Base-by-base conservation (phyloP, 2,888 invertebrate species). In the Polyploca ridens region DNA sequence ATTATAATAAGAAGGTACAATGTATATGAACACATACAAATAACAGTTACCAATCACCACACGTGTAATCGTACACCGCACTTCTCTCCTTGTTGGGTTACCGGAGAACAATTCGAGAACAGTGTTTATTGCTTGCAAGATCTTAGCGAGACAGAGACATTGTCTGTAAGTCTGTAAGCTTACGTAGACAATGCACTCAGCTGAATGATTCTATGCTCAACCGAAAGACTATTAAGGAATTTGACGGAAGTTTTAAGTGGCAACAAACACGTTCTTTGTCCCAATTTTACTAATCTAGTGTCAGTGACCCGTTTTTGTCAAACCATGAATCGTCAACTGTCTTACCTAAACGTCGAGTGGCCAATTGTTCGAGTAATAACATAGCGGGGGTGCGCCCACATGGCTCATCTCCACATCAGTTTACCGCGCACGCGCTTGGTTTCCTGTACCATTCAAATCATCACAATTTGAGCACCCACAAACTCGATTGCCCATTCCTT, bases 301-400 rank as follows among this genome's bases (percentile, higher is more conserved):
- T 72, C 69, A 73, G 64, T 75, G 73, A 71, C 71, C 69, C 58
- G 64, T 66, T 65, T 67, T 69, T 68, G 41, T 61, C 60, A 44
- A 64, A 46, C 64, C 61, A 62, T 64, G 62, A 73, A 68, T 74
- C 75, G 70, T 76, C 63, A 46, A 72, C 75, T 71, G 73, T 76
- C 74, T 75, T 76, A 74, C 68, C 78, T 70, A 72, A 74, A 71
- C 67, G 67, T 65, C 61, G 64, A 83, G 80, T 81, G 81, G 80
- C 75, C 89, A 88, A 88, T 88, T 89, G 88, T 85, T 83, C 77
- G 79, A 83, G 81, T 84, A 86, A 89, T 82, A 82, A 86, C 79
- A 76, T 75, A 75, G 87, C 84, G 90, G 89, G 91, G 91, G 90
- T 88, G 90, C 90, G 88, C 93, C 92, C 88, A 91, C 92, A 86